A percentile compares a stretch with the other conserved stretches of the same genome.
These are phyloP conservation scores for Aphaenogaster floridana DNA, from an alignment of 1,140 invertebrate species.

Conservation along the genomic window DNA sequence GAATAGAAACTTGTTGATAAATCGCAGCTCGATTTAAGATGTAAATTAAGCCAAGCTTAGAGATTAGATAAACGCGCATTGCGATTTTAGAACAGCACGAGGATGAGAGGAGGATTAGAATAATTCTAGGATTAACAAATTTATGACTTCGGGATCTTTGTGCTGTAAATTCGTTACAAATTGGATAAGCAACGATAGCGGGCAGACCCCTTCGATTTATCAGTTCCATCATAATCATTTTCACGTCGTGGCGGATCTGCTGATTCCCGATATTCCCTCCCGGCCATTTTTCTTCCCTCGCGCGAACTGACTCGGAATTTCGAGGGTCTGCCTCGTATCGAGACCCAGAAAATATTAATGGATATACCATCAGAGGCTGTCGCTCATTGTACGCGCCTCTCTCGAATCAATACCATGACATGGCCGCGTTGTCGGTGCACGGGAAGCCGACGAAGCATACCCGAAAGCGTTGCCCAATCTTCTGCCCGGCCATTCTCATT, in stretches of 20 bases:
- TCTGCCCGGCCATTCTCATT: slow-evolving; percentile 39
- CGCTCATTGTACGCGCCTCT: slow-evolving; percentile 78
- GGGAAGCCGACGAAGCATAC: slow-evolving; percentile 54
- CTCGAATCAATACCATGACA: slow-evolving; percentile 74
- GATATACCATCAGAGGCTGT: slow-evolving; percentile 72
- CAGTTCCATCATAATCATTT: slow-evolving; percentile 49
- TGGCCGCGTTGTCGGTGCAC: slow-evolving; percentile 78
- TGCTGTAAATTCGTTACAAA: slow-evolving; percentile 11
- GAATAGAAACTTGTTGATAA: too few relatives aligned
- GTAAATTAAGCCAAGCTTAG: not conserved
- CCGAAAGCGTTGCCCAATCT: slow-evolving; percentile 68
- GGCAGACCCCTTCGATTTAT: not conserved
- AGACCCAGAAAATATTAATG: slow-evolving; percentile 78
- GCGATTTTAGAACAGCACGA: not conserved
- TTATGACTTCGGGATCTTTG: not conserved
- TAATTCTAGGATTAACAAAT: slow-evolving; percentile 2
- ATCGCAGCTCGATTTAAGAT: not conserved
- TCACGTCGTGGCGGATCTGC: slow-evolving; percentile 23
- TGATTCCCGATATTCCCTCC: slow-evolving; percentile 13
- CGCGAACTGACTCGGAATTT: slow-evolving; percentile 45
- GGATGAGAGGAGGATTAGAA: not conserved
- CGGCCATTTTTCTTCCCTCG: slow-evolving; percentile 30
- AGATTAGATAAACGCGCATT: not conserved
- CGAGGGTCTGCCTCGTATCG: slow-evolving; percentile 41
- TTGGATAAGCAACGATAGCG: not conserved